Evolutionary conservation across 2,797 vertebrate species (phyloP).

Genomic region (Chiroxiphia lanceolata): DNA sequence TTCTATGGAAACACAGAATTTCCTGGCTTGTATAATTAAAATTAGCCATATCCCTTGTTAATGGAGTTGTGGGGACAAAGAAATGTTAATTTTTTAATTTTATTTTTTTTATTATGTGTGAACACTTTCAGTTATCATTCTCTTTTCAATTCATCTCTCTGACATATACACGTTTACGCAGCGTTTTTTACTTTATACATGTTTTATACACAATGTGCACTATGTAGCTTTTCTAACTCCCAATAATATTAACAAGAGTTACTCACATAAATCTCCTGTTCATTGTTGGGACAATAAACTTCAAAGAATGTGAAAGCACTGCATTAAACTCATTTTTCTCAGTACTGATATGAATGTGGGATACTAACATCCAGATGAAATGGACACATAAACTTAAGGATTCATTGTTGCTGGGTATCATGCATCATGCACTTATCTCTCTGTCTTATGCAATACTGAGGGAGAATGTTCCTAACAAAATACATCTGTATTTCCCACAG

Average conservation of each 20-base stretch:
- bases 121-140: background rate
- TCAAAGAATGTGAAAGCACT: background rate
- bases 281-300: background rate
- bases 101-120: background rate
- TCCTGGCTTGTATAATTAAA: conserved; percentile 50
- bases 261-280: conserved; percentile 8
- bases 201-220: background rate
- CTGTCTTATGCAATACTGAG: background rate
- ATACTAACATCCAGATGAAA: background rate
- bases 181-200: background rate
- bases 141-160: background rate
- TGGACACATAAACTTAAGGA: background rate
- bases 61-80: background rate
- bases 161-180: rapidly evolving
- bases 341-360: background rate
- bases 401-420: background rate
- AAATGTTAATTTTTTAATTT: background rate
- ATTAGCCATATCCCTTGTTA: conserved; percentile 44
- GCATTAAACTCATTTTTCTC: conserved; percentile 37
- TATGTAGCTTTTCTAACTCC: background rate
- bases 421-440: background rate
- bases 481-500: background rate
- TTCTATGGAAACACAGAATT: conserved; percentile 67
- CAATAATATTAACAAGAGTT: conserved; percentile 5
- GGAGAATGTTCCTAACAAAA: background rate